Percentiles rank a stretch among this genome's conserved stretches.
Conservation (phyloP, 1,140 invertebrate species). For the Glossosoma conforme region DNA sequence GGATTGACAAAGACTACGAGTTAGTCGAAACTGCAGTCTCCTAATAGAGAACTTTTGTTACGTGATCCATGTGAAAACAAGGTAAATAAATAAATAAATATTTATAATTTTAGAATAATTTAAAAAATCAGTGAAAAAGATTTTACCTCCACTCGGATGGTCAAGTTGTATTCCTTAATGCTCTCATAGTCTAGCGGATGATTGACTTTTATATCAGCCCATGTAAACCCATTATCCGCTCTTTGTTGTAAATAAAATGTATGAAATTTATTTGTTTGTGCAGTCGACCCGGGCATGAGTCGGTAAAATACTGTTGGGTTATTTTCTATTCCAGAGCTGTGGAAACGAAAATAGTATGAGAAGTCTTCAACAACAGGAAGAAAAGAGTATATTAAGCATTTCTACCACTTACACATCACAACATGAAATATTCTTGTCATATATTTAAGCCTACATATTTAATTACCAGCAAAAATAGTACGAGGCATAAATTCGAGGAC, state of each 20-base stretch:
- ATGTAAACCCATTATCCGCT: slow-evolving; percentile 82
- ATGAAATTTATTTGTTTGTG: slow-evolving; percentile 92
- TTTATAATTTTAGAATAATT: too few relatives aligned
- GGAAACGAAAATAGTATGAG: slow-evolving; percentile 28
- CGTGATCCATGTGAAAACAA: too few relatives aligned
- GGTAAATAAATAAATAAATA: too few relatives aligned
- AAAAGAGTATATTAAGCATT: slow-evolving; percentile 10
- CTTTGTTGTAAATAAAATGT: slow-evolving; percentile 93
- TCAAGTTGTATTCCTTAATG: slow-evolving; percentile 93
- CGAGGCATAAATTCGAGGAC: slow-evolving; percentile 1
- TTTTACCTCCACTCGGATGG: slow-evolving; percentile 89
- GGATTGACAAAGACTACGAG: too few relatives aligned
- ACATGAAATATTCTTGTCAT: too few relatives aligned
- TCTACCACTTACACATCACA: slow-evolving; percentile 30
- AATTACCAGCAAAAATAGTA: slow-evolving; percentile 1
- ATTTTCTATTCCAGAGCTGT: slow-evolving; percentile 91
- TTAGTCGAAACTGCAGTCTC: too few relatives aligned
- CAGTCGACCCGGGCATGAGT: slow-evolving; percentile 89
- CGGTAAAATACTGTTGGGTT: slow-evolving; percentile 93
- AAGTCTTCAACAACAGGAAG: slow-evolving; percentile 22
- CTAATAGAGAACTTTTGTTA: too few relatives aligned
- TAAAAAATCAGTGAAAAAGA: too few relatives aligned
- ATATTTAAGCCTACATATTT: slow-evolving; percentile 4
- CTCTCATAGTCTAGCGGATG: slow-evolving; percentile 92
- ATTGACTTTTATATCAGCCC: slow-evolving; percentile 94